These are phyloP conservation scores for Drosophila auraria DNA, from an alignment of 1,140 invertebrate species.

Conservation along the genomic window DNA sequence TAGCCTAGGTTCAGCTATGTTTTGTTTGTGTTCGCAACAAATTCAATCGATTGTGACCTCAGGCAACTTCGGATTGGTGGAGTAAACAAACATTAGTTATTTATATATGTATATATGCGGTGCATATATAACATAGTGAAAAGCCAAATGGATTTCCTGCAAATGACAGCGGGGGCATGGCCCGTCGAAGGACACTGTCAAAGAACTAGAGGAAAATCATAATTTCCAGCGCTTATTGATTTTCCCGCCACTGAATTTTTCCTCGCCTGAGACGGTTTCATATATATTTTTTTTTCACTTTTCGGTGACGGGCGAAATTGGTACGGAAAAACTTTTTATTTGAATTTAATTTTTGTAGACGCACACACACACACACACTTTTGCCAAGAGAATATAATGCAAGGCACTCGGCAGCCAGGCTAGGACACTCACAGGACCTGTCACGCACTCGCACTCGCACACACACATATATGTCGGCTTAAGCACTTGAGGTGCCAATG, in stretches of 20 bases:
- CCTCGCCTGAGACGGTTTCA: conserved; percentile 21
- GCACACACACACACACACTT: neutral
- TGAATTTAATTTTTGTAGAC: conserved; percentile 49
- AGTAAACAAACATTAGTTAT: conserved; percentile 45
- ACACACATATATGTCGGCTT: conserved; percentile 45
- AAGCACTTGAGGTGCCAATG: conserved; percentile 79
- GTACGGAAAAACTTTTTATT: conserved; percentile 37
- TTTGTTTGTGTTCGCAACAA: conserved; percentile 26
- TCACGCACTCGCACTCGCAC: conserved; percentile 25
- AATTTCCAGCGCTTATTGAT: conserved; percentile 46
- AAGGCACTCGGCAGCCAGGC: conserved; percentile 28
- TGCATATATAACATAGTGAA: conserved; percentile 16
- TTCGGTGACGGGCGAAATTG: conserved; percentile 34
- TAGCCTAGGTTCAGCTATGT: neutral
- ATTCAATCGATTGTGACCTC: conserved; percentile 41
- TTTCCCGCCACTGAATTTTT: conserved; percentile 9
- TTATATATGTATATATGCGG: conserved; percentile 26
- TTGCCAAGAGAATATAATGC: conserved; percentile 34
- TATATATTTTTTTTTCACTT: neutral
- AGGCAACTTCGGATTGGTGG: conserved; percentile 24
- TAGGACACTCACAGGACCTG: conserved; percentile 39
- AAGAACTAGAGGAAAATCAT: conserved; percentile 41
- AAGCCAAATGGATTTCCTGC: conserved; percentile 52
- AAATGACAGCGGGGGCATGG: conserved; percentile 38
- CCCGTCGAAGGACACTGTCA: conserved; percentile 40